Evolutionary conservation across 2,888 invertebrate species (phyloP).

Genomic region (Schrankia costaestrigalis): DNA sequence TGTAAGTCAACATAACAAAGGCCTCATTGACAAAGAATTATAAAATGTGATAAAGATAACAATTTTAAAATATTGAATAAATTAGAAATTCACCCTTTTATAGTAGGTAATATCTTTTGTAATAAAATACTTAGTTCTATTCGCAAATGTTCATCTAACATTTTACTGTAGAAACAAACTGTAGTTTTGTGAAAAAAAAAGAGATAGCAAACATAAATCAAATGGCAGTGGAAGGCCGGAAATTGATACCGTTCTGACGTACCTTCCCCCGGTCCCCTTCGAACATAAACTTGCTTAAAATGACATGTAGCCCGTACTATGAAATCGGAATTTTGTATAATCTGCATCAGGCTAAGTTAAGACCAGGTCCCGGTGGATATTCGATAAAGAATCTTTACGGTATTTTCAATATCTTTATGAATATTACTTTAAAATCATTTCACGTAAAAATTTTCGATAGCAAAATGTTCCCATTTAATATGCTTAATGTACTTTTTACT

Average conservation of each 20-base stretch:
- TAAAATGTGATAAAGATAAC: too few relatives aligned
- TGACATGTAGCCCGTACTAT: slow-evolving; percentile 20
- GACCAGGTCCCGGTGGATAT: background rate
- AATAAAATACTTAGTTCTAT: too few relatives aligned
- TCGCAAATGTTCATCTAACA: slow-evolving; percentile 16
- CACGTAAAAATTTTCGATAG: background rate
- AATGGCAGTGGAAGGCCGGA: slow-evolving; percentile 61
- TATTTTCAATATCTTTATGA: background rate
- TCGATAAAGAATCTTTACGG: slow-evolving; percentile 6
- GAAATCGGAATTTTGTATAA: slow-evolving; percentile 22
- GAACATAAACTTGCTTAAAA: slow-evolving; percentile 39
- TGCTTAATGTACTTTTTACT: too few relatives aligned
- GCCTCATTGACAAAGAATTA: too few relatives aligned
- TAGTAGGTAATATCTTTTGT: too few relatives aligned
- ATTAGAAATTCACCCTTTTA: too few relatives aligned
- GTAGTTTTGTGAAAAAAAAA: slow-evolving; percentile 43
- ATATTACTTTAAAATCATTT: slow-evolving; percentile 1
- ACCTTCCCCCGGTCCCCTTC: slow-evolving; percentile 37
- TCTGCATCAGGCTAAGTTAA: slow-evolving; percentile 14
- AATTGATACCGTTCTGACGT: slow-evolving; percentile 67
- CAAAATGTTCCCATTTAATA: too few relatives aligned
- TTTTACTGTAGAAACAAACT: slow-evolving; percentile 20
- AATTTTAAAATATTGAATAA: too few relatives aligned
- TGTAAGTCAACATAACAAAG: too few relatives aligned
- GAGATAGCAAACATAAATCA: slow-evolving; percentile 64